Conservation (phyloP, 2,113 vertebrate genomes). For the Anhinga rufa region DNA sequence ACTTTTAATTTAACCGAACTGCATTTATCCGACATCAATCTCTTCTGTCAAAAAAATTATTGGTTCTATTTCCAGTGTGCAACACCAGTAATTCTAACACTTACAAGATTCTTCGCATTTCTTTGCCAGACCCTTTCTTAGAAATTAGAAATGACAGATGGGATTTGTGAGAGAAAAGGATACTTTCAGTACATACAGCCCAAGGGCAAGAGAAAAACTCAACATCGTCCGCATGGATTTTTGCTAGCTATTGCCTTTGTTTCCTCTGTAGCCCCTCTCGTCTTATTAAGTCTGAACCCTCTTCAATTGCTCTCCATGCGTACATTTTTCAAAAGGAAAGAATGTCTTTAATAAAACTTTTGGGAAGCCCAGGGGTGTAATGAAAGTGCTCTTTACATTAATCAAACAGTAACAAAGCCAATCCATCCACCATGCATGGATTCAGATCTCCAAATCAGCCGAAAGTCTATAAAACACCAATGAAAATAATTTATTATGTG, state of each 20-base stretch:
- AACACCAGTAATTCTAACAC: background rate
- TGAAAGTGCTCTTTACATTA: background rate
- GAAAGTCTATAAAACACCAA: background rate
- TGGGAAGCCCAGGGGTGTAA: background rate
- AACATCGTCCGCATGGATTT: background rate
- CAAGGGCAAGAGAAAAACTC: background rate
- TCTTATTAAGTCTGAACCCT: background rate
- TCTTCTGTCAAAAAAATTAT: background rate
- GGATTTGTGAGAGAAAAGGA: conserved; percentile 9
- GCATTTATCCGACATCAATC: background rate
- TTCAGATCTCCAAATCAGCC: background rate
- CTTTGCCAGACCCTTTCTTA: background rate
- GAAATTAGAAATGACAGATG: conserved; percentile 38
- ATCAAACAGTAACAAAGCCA: background rate
- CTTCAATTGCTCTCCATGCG: background rate
- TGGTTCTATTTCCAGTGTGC: background rate
- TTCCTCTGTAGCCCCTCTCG: background rate
- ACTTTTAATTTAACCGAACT: background rate
- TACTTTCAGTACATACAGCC: background rate
- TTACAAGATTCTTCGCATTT: background rate
- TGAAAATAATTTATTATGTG: background rate
- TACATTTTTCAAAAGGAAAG: conserved; percentile 5
- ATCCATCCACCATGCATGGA: background rate
- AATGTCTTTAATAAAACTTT: background rate
- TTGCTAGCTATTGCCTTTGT: background rate